These are phyloP conservation scores for Spisula subtruncata DNA, from an alignment of 2,888 invertebrate genomes.

Conservation along the genomic window DNA sequence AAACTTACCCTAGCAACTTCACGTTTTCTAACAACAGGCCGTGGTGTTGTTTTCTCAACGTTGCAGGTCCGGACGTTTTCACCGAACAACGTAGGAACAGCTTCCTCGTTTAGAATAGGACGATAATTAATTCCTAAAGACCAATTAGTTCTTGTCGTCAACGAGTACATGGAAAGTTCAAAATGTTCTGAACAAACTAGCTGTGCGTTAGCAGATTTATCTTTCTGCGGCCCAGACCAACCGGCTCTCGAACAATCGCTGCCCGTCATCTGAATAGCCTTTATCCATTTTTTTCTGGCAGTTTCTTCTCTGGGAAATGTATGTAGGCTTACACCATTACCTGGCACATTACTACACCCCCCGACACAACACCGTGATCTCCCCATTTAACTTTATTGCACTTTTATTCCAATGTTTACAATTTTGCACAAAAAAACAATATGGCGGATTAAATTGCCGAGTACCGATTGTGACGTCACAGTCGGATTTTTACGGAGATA, in stretches of 20 bases:
- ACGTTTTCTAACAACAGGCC: not conserved
- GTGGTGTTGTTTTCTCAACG: not conserved
- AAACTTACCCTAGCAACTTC: not conserved
- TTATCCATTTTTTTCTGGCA: not conserved
- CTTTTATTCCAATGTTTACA: not conserved
- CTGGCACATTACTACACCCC: not conserved
- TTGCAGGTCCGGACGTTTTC: not conserved
- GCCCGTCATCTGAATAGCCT: not conserved
- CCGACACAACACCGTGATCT: not conserved
- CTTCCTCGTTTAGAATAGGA: not conserved
- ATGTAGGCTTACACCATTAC: not conserved
- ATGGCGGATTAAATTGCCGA: not conserved
- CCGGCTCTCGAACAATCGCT: not conserved
- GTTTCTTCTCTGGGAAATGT: not conserved
- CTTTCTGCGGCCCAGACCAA: not conserved
- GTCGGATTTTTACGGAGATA: not conserved
- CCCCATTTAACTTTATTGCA: not conserved
- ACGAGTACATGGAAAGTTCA: too few relatives aligned
- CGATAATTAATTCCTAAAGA: not conserved
- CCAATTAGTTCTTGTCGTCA: too few relatives aligned
- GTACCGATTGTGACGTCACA: conserved; percentile 1
- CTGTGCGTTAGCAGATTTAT: not conserved
- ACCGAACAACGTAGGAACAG: not conserved
- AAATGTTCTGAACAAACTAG: not conserved
- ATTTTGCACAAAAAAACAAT: not conserved